phyloP scores from a whole-genome alignment of 2,113 vertebrate genomes.

The Colossoma macropomum region DNA sequence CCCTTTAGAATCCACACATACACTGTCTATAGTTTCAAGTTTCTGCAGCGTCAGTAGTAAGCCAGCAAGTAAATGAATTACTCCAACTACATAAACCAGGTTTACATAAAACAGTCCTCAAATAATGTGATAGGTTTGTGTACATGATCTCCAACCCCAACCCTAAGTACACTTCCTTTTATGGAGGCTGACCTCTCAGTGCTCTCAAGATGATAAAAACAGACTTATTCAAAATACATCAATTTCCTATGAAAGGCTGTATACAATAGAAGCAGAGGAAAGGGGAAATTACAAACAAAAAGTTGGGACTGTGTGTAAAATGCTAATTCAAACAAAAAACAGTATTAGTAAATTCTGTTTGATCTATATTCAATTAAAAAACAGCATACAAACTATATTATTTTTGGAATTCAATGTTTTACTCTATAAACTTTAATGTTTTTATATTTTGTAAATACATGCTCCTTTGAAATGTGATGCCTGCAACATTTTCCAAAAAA shows the following conservation, averaged over 20 bases:
- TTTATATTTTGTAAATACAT: no score
- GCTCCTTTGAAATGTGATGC: no score
- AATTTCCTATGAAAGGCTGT: neutral
- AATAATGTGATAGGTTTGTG: neutral
- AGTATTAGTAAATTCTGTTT: no score
- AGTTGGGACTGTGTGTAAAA: no score
- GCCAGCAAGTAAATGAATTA: slow-evolving; percentile 12
- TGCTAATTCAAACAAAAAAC: no score
- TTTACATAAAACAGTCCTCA: neutral
- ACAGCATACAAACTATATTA: no score
- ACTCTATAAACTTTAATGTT: no score
- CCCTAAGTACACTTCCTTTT: neutral
- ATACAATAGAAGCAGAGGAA: no score
- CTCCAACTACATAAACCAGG: neutral
- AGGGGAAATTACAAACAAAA: no score
- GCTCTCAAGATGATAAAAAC: neutral
- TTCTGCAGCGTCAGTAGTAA: neutral
- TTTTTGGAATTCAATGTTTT: no score
- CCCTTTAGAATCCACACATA: neutral
- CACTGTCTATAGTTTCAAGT: neutral
- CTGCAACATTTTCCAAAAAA: no score
- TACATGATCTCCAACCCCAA: neutral
- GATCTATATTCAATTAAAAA: no score
- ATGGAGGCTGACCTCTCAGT: neutral
- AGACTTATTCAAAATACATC: neutral